These are phyloP conservation scores for Tokudaia tokunoshimensis DNA, from an alignment of 2,797 vertebrate genomes.

Conservation along the genomic window DNA sequence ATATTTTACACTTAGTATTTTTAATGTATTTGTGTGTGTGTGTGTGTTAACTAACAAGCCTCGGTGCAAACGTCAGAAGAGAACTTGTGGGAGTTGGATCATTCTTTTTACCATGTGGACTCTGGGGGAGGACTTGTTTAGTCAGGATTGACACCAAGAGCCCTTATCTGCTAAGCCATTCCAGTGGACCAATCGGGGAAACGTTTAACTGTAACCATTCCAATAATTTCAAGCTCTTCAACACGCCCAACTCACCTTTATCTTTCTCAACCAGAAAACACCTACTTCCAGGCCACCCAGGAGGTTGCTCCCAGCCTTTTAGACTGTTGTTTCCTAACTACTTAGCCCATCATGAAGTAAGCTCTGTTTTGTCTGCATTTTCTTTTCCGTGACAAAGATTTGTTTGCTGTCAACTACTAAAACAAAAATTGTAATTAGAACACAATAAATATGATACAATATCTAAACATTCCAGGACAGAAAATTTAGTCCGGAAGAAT, in stretches of 20 bases:
- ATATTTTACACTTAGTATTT: not conserved
- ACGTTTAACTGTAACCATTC: not conserved
- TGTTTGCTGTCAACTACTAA: slow-evolving; percentile 17
- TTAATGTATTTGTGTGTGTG: not conserved
- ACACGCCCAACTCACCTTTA: not conserved
- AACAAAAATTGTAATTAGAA: not conserved
- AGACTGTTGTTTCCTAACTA: not conserved
- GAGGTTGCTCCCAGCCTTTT: not conserved
- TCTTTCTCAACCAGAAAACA: slow-evolving; percentile 19
- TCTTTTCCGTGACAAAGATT: slow-evolving; percentile 22
- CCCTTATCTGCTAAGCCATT: not conserved
- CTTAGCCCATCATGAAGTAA: not conserved
- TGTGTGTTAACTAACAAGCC: not conserved
- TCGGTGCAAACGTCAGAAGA: not conserved
- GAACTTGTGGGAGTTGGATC: not conserved
- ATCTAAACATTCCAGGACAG: slow-evolving; percentile 56
- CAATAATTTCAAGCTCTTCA: slow-evolving; percentile 54
- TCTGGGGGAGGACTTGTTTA: not conserved
- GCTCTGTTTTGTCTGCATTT: slow-evolving; percentile 11
- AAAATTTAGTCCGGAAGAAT: slow-evolving; percentile 75
- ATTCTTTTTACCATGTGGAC: not conserved
- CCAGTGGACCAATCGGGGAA: not conserved
- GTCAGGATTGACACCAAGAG: not conserved
- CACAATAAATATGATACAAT: slow-evolving; percentile 54
- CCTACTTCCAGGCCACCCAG: not conserved